Evolutionary conservation across 2,113 vertebrate species (phyloP), one percentile per base, ranked within the genome.

Genomic region (Chamaea fasciata): DNA sequence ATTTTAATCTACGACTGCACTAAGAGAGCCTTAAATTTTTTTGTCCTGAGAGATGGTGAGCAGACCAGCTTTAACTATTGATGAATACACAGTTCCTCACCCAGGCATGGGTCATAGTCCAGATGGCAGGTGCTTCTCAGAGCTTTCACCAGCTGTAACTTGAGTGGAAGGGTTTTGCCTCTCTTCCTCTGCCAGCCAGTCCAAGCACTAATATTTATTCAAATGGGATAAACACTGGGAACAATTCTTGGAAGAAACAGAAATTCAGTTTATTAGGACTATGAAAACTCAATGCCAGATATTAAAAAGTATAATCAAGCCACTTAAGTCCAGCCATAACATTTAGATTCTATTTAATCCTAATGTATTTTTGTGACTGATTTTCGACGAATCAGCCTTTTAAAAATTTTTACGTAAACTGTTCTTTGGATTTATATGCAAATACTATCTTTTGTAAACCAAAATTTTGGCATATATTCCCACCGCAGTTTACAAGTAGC

Each of bases 281-380:
- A 39, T 78, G 41, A 65, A 93, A 95, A 82, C 47, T 76, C 46
- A 87, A 21, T 74, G 79, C n/a, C 69, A 95, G 76, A 89, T 76
- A 90, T 87, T 91, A 73, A 62, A 46, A 89, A 87, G 39, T 86
- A 87, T 95, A 94, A 94, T 87, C 90, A 93, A 78, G 33, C 24
- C 93, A 92, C 90, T 96, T 94, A 82, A 63, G 23, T 37, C 65
- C 30, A 96, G 83, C 59, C 90, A 95, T 95, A 96, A 96, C 68
- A 93, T 95, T 96, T 95, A 88, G 86, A 92, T 86, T 92, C n/a
- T 65, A 23, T 73, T 91, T 95, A 92, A 92, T 79, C 70, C 62
- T 84, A 79, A 92, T 74, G 65, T 73, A 92, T 89, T 95, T 95
- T 95, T 89, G 42, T 82, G 76, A 69, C 50, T 67, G 71, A 73